Evolutionary conservation across 2,797 vertebrate genomes (phyloP), one percentile per base, ranked within the genome.

Genomic region (Champsocephalus esox): DNA sequence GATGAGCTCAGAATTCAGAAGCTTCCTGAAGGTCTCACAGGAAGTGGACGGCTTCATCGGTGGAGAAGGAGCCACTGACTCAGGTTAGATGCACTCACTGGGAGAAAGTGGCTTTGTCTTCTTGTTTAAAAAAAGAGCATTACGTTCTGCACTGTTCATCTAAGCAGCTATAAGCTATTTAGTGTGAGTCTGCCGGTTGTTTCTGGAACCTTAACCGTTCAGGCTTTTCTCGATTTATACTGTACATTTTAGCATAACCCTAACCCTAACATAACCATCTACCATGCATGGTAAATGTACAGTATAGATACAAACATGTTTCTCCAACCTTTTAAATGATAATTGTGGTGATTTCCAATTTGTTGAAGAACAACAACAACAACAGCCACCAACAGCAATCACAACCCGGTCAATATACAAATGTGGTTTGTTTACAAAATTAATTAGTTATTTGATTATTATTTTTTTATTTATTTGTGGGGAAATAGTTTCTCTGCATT

Each of bases 21-120:
- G 48, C 34, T 44, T 58, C 13, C 2, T 3, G 7, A 32, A 66
- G 41, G 66, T 59, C 76, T 77, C 70, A 73, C 81, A 0, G 0
- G 91, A 94, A 69, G 96, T 94, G 67, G 94, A 96, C 9, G 76
- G 95, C 7, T 88, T 96, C 0, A 77, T 95, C 48, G 90, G 94
- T 5, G 93, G 92, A 1, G 95, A 95, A 34, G 93, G 94, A 50
- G 50, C 50, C 60, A 3, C 63, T 41, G 41, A 77, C 44, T 87
- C 93, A 2, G 94, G 94, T 81, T 34, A 38, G 51, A 50, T 55
- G 19, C 32, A 34, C 58, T 51, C 63, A 43, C 10, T 63, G n/a
- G 12, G 16, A 59, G 48, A 7, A n/a, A 49, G 57, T 66, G 61
- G 55, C 41, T 61, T 67, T 8, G 45, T 67, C 16, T 16, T 68